Evolutionary conservation across 2,888 invertebrate genomes (phyloP), one percentile per base, ranked within the genome.

Genomic region (Nasonia oneida): DNA sequence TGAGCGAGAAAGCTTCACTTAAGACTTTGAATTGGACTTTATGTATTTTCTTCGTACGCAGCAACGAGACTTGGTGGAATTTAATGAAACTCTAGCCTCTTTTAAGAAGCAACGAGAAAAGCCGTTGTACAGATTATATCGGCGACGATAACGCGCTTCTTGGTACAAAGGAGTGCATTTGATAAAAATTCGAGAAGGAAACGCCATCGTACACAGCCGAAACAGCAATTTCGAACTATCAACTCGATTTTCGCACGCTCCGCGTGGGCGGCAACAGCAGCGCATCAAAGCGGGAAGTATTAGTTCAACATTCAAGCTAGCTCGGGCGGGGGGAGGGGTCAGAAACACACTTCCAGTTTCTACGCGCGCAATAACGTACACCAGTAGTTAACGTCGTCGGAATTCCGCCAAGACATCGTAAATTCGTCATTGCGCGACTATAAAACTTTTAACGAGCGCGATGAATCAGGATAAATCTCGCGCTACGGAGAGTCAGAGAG

Each of bases 381-480:
- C 37, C 42, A 76, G 83, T 86, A 86, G 77, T 81, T 85, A 77
- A 81, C 82, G 74, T 83, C 83, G 79, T 83, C 83, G 81, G 83
- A 85, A 87, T 85, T 83, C 81, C 82, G 67, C 82, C 84, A 83
- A 87, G 85, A 85, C 87, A 85, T 82, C 86, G 76, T 87, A 86
- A 87, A 87, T 86, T 86, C 87, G 86, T 87, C 84, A 86, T 87
- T 86, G 86, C 76, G 74, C 76, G 71, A 80, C 81, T 82, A 82
- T 84, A 86, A 86, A 86, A 86, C 80, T 86, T 85, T 86, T 84
- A 87, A 87, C 86, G 86, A 84, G 81, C 81, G 47, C 86, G 84
- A 86, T 87, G 87, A 86, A 84, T 86, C 87, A 78, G 77, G 84
- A 86, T 84, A 84, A 86, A 87, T 87, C 79, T 86, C 67, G 37